A percentile compares a stretch with the other conserved stretches of the same genome.
phyloP scores from a whole-genome alignment of 2,113 vertebrate species.

The Furnarius figulus region DNA sequence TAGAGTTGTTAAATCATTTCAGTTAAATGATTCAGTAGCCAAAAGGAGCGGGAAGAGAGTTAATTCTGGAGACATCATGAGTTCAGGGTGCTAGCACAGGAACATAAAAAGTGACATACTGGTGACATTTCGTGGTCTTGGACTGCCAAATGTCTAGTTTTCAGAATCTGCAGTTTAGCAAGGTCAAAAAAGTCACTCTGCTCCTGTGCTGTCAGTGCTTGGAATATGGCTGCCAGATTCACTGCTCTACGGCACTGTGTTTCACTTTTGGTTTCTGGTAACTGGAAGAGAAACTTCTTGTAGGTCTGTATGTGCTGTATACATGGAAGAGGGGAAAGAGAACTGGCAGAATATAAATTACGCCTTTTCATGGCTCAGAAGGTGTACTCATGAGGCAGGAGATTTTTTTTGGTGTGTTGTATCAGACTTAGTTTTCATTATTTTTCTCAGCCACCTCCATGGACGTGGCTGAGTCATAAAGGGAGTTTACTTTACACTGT shows the following conservation, averaged over 20 bases:
- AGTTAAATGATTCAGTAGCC: background rate
- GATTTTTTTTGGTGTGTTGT: background rate
- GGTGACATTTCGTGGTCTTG: background rate
- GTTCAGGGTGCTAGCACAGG: background rate
- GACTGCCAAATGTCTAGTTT: background rate
- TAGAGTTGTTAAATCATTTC: background rate
- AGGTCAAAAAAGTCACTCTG: background rate
- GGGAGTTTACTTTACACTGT: background rate
- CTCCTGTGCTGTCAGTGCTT: background rate
- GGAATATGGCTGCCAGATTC: background rate
- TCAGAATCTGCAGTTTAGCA: background rate
- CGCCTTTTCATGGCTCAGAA: background rate
- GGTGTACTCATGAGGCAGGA: background rate
- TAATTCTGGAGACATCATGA: background rate
- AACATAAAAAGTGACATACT: background rate
- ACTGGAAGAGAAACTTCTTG: background rate
- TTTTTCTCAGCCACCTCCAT: background rate
- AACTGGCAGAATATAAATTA: background rate
- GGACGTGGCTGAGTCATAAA: background rate
- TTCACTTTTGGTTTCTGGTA: background rate
- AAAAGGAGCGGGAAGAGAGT: background rate
- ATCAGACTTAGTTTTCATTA: background rate
- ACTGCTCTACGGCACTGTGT: background rate
- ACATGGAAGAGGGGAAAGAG: background rate
- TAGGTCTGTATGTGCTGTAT: background rate